Evolutionary conservation across 2,888 invertebrate species (phyloP), one percentile per base, ranked within the genome.

Genomic region (Tethea ocularis): DNA sequence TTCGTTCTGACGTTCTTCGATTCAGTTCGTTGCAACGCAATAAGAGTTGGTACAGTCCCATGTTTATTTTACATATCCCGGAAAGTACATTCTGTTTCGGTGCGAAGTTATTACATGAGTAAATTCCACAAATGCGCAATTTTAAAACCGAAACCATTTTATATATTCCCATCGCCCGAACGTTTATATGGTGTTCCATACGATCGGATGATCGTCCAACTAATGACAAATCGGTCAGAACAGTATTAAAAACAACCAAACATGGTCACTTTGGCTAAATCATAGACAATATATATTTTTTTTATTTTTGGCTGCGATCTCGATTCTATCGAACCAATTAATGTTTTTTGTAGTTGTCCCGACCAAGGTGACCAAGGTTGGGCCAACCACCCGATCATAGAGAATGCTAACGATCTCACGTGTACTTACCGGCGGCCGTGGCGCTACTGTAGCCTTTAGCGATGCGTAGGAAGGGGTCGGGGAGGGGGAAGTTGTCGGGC

Each of bases 381-480:
- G 41, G 1, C 41, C 41, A 46, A 46, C 41, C 41, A 17, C 6
- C 41, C 8, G 17, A 46, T 20, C 41, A 10, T 17, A n/a, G 10
- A 20, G 41, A n/a, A 4, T n/a, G 17, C 1, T 0, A 0, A 8
- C 41, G 41, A n/a, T 46, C 41, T 81, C 77, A 83, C 65, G 78
- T 69, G 76, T 82, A 90, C 91, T 91, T 91, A 93, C 92, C 90
- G 63, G 84, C 81, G 64, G 80, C 83, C 1, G 88, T 82, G 65
- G 94, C 94, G 85, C 95, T 95, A 88, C 94, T 95, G 93, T 96
- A 96, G 56, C 95, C 93, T 87, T 96, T 96, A 51, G 93, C 85
- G 76, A 95, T 90, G 72, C 95, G 94, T 69, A 94, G 90, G 88
- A 95, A 97, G 61, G 94, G 94, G 71, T 95, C 95, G 11, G 97